A percentile compares a stretch with the other conserved stretches of the same genome.
Evolutionary conservation across 1,140 invertebrate species (phyloP).

Genomic region (Cotesia typhae): DNA sequence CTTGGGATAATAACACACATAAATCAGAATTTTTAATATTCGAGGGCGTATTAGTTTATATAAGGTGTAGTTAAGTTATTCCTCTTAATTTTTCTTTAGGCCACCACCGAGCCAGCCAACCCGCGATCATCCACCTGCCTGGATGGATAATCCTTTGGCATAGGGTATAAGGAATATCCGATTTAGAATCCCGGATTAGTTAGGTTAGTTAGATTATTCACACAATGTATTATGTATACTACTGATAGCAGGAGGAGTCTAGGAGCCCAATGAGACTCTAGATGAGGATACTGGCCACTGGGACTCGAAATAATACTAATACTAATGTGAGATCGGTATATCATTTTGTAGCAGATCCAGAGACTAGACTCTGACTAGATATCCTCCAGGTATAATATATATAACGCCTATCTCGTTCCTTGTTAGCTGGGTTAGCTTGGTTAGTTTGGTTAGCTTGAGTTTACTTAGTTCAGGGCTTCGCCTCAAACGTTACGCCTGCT

Average conservation of each 20-base stretch:
- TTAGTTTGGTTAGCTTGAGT: constrained; percentile 50
- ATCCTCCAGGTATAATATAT: constrained; percentile 27
- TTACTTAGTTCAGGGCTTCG: constrained; percentile 37
- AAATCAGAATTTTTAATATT: constrained; percentile 66
- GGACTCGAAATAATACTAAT: constrained; percentile 49
- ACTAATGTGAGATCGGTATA: constrained; percentile 57
- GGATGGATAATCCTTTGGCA: constrained; percentile 26
- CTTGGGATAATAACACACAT: constrained; percentile 65
- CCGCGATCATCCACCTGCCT: constrained; percentile 35
- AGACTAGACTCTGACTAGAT: constrained; percentile 33
- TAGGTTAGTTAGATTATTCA: too few relatives aligned
- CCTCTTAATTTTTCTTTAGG: constrained; percentile 29
- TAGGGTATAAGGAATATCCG: background rate
- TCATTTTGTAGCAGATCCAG: constrained; percentile 55
- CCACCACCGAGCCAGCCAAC: constrained; percentile 6
- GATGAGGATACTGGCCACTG: constrained; percentile 4
- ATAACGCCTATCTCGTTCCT: constrained; percentile 55
- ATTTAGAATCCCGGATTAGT: background rate
- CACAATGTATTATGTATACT: too few relatives aligned
- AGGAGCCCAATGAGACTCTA: background rate
- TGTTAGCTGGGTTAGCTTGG: too few relatives aligned
- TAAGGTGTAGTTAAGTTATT: constrained; percentile 46
- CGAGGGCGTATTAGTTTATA: constrained; percentile 57
- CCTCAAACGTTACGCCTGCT: constrained; percentile 62
- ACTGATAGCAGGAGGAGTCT: too few relatives aligned